Percentiles rank a stretch among this genome's conserved stretches.
These are phyloP conservation scores for Polyommatus icarus DNA, from an alignment of 2,888 invertebrate genomes.

Conservation along the genomic window DNA sequence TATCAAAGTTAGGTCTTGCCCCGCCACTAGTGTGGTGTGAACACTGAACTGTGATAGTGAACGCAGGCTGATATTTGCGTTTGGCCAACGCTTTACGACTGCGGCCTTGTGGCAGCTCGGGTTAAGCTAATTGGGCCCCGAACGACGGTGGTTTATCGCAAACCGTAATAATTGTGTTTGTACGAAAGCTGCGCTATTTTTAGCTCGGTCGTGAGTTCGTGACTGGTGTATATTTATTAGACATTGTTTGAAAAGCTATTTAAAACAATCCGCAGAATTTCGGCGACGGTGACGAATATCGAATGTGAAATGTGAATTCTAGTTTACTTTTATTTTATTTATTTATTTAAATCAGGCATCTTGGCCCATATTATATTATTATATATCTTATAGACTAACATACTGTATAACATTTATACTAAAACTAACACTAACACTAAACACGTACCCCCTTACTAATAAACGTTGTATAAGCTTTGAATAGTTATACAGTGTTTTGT, in stretches of 20 bases:
- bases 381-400: too few relatives aligned
- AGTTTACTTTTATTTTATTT: too few relatives aligned
- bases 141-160: background rate
- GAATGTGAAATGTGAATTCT: background rate
- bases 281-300: background rate
- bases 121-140: background rate
- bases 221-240: slow-evolving; percentile 38
- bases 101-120: background rate
- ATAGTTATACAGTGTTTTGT: too few relatives aligned
- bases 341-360: too few relatives aligned
- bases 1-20: background rate
- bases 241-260: slow-evolving; percentile 37
- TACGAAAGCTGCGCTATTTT: slow-evolving; percentile 36
- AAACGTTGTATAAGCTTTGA: too few relatives aligned
- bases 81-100: background rate
- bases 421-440: too few relatives aligned
- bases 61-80: background rate
- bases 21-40: too few relatives aligned
- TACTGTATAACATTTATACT: too few relatives aligned
- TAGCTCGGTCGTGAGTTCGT: slow-evolving; percentile 42
- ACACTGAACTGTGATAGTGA: too few relatives aligned
- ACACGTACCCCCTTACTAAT: too few relatives aligned
- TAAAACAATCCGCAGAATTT: slow-evolving; percentile 32
- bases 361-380: too few relatives aligned
- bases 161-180: slow-evolving; percentile 16